phyloP scores from a whole-genome alignment of 2,888 invertebrate species.

The Monopis laevigella region DNA sequence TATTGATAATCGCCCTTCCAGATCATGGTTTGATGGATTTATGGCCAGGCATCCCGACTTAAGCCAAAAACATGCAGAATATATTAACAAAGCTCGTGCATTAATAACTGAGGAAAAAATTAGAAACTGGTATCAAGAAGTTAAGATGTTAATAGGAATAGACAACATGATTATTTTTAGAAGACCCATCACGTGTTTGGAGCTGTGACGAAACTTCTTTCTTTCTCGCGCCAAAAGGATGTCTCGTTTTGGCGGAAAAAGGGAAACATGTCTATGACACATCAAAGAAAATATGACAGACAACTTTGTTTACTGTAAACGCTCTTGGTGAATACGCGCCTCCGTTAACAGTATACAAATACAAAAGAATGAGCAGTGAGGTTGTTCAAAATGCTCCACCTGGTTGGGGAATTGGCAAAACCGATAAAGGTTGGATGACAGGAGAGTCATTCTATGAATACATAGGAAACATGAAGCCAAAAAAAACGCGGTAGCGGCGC shows the following conservation, averaged over 20 bases:
- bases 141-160: background rate
- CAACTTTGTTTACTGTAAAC: background rate
- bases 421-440: slow-evolving; percentile 18
- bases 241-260: slow-evolving; percentile 8
- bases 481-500: no score
- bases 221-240: background rate
- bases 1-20: slow-evolving; percentile 8
- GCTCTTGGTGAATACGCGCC: slow-evolving; percentile 12
- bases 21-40: slow-evolving; percentile 14
- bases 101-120: slow-evolving; percentile 12
- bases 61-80: slow-evolving; percentile 11
- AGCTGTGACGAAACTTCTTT: slow-evolving; percentile 11
- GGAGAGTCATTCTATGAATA: slow-evolving; percentile 17
- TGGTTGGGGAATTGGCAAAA: slow-evolving; percentile 16
- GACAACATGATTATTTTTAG: background rate
- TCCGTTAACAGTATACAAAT: slow-evolving; percentile 1
- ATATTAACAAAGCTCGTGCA: slow-evolving; percentile 13
- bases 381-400: slow-evolving; percentile 14
- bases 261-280: slow-evolving; percentile 10
- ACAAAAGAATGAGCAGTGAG: slow-evolving; percentile 11
- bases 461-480: slow-evolving; percentile 14
- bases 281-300: slow-evolving; percentile 12
- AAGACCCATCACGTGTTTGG: slow-evolving; percentile 4
- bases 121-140: slow-evolving; percentile 12
- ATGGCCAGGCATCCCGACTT: slow-evolving; percentile 13